These are phyloP conservation scores for Ctenosaura bakeri DNA, from an alignment of 2,797 vertebrate species.

Conservation along the genomic window DNA sequence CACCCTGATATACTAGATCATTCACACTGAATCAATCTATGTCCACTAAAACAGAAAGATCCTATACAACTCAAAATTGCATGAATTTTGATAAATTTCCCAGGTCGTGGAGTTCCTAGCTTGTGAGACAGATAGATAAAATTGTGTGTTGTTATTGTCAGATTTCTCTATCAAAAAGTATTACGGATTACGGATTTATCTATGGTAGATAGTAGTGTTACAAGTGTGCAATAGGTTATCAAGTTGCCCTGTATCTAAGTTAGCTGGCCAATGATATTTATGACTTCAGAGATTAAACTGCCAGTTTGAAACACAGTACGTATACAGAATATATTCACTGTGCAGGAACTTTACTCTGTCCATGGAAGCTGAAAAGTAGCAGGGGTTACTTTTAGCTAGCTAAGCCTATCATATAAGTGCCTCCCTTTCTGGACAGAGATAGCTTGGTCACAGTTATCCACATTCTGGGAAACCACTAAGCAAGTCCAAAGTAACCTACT, in stretches of 20 bases:
- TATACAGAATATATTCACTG: background rate
- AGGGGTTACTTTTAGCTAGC: background rate
- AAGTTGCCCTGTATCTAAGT: background rate
- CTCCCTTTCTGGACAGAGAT: no score
- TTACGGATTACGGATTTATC: no score
- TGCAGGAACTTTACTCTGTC: background rate
- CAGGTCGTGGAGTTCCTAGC: background rate
- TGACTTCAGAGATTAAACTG: background rate
- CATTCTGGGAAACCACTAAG: background rate
- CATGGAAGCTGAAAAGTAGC: background rate
- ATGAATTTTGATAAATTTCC: background rate
- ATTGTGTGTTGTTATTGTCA: no score
- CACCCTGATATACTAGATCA: no score
- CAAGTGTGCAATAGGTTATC: background rate
- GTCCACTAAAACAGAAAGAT: background rate
- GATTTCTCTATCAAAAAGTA: no score
- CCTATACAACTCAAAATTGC: background rate
- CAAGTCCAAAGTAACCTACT: background rate
- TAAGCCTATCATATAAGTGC: no score
- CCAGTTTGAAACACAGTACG: background rate
- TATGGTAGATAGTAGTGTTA: no score
- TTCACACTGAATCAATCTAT: no score
- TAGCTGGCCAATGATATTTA: background rate
- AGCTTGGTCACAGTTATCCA: background rate
- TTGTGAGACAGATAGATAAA: background rate